Percentiles rank a stretch among this genome's conserved stretches.
These are phyloP conservation scores for Bombus picipes DNA, from an alignment of 1,140 invertebrate species.

Conservation along the genomic window DNA sequence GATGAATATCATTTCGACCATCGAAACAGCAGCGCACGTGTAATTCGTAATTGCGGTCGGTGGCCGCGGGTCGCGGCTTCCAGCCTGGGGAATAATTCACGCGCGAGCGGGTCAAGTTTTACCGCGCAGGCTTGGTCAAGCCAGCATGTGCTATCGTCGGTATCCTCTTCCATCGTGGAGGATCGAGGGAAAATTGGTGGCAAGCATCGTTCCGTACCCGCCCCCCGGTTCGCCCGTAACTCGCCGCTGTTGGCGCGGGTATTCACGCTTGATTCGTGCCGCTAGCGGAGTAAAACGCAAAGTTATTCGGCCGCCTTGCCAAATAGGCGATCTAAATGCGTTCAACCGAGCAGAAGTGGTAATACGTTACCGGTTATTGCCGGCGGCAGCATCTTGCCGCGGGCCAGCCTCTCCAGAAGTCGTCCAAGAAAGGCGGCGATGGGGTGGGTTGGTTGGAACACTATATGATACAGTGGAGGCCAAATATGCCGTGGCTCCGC, in stretches of 20 bases:
- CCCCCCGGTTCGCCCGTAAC: conserved; percentile 30
- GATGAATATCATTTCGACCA: conserved; percentile 17
- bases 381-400: conserved; percentile 74
- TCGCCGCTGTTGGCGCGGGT: conserved; percentile 59
- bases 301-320: conserved; percentile 75
- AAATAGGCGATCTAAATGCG: conserved; percentile 78
- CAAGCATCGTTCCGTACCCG: not conserved
- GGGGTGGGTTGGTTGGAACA: not conserved
- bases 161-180: not conserved
- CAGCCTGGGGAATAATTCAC: conserved; percentile 63
- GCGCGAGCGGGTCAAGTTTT: conserved; percentile 61
- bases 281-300: conserved; percentile 69
- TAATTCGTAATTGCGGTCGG: conserved; percentile 69
- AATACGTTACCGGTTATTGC: conserved; percentile 77
- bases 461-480: conserved; percentile 29
- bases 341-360: conserved; percentile 76
- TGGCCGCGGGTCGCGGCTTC: conserved; percentile 33
- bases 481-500: conserved; percentile 48
- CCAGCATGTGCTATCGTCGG: not conserved
- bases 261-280: conserved; percentile 66
- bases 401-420: conserved; percentile 54
- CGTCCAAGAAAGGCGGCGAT: conserved; percentile 47
- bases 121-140: conserved; percentile 27
- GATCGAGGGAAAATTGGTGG: not conserved
- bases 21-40: conserved; percentile 53